Evolutionary conservation across 2,113 vertebrate genomes (phyloP).

Genomic region (Prunella fulvescens): DNA sequence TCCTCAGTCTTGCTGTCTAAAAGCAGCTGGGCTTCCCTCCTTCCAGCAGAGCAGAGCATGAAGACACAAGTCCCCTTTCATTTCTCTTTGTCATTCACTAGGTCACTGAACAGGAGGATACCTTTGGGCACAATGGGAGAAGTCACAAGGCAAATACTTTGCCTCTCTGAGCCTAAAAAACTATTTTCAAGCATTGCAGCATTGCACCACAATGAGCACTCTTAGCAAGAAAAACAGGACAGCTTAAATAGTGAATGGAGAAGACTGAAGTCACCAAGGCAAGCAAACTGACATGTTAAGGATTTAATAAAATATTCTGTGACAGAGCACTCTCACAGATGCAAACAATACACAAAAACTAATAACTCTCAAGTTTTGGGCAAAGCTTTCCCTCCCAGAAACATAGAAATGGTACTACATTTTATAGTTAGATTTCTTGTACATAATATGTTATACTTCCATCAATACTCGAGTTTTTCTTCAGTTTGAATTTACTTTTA

Average conservation of each 20-base stretch:
- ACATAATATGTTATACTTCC: not conserved
- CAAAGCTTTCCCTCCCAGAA: not conserved
- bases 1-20: slow-evolving; percentile 64
- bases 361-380: not conserved
- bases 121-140: not conserved
- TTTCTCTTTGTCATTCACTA: not conserved
- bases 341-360: not conserved
- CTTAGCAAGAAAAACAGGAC: not conserved
- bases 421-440: not conserved
- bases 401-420: fast-evolving
- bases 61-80: slow-evolving; percentile 1
- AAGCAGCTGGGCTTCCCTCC: slow-evolving; percentile 59
- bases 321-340: not conserved
- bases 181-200: not conserved
- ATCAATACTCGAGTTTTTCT: not conserved
- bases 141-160: not conserved
- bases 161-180: not conserved
- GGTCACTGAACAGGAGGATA: not conserved
- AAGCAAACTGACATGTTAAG: not conserved
- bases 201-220: not conserved
- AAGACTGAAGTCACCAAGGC: not conserved
- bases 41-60: slow-evolving; percentile 41
- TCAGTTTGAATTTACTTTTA: not conserved
- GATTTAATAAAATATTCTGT: not conserved
- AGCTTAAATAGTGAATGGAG: not conserved